Percentiles rank a stretch among this genome's conserved stretches.
Evolutionary conservation across 2,113 vertebrate species (phyloP).

Genomic region (Micromys minutus): DNA sequence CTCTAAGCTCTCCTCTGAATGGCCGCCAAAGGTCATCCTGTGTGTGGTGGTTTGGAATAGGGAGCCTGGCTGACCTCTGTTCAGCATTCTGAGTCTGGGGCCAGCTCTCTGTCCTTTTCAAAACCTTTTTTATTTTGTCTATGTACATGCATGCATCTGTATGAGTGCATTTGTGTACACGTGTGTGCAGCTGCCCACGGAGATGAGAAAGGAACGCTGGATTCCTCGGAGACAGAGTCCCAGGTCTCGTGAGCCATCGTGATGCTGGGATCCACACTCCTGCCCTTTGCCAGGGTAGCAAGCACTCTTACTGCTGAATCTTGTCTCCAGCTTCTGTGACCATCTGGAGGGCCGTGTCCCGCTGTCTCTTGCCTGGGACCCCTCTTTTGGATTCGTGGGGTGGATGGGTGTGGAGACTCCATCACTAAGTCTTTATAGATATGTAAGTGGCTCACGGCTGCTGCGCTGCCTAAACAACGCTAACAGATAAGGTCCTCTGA

Average conservation of each 20-base stretch:
- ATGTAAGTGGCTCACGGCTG: constrained; percentile 50
- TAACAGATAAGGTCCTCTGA: too few relatives aligned
- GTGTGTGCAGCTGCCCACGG: not conserved
- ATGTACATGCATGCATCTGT: not conserved
- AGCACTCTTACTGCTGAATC: too few relatives aligned
- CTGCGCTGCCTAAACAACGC: constrained; percentile 5
- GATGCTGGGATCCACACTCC: not conserved
- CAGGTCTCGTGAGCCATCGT: not conserved
- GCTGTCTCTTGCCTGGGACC: not conserved
- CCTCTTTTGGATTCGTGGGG: not conserved
- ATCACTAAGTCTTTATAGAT: constrained; percentile 61
- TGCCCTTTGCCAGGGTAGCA: too few relatives aligned
- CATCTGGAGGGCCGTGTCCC: not conserved
- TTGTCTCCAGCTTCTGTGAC: not conserved
- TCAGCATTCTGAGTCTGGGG: not conserved
- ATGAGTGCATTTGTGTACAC: too few relatives aligned
- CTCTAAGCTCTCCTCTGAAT: not conserved
- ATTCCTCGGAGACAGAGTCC: not conserved
- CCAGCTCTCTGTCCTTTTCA: not conserved
- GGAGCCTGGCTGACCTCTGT: not conserved
- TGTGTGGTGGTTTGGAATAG: not conserved
- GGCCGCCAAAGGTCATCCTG: not conserved
- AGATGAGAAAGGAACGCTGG: not conserved
- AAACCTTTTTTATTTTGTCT: not conserved
- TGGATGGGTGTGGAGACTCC: not conserved